Evolutionary conservation across 1,140 invertebrate species (phyloP).

Genomic region (Drosophila murphyi): DNA sequence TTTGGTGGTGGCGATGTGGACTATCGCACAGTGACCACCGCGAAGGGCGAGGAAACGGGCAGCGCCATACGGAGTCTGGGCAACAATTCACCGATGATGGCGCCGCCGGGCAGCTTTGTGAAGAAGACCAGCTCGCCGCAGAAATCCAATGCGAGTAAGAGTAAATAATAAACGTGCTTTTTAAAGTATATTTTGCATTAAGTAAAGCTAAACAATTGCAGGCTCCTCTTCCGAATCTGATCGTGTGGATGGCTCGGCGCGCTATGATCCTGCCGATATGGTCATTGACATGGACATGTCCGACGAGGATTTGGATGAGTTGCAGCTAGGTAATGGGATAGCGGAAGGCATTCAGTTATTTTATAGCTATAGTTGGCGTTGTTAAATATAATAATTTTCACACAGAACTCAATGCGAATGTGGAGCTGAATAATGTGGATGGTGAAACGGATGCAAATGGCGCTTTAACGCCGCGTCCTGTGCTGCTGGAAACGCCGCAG

Average conservation of each 20-base stretch:
- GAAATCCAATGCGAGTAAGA: constrained; percentile 84
- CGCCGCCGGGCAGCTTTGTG: constrained; percentile 57
- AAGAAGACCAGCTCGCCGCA: constrained; percentile 74
- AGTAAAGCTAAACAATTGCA: constrained; percentile 12
- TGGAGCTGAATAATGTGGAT: constrained; percentile 24
- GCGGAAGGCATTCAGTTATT: not conserved
- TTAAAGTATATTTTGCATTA: not conserved
- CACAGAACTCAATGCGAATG: constrained; percentile 57
- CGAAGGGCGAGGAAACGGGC: constrained; percentile 30
- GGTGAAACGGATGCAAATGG: constrained; percentile 60
- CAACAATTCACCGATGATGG: constrained; percentile 62
- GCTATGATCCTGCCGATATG: constrained; percentile 85
- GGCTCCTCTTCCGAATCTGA: constrained; percentile 76
- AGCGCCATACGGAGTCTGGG: constrained; percentile 43
- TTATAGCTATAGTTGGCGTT: constrained; percentile 15
- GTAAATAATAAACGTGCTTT: not conserved
- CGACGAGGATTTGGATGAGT: constrained; percentile 87
- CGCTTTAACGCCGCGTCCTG: constrained; percentile 53
- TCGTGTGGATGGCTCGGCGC: constrained; percentile 70
- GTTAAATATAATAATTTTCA: constrained; percentile 25
- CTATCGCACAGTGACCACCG: constrained; percentile 55
- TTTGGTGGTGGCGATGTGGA: constrained; percentile 67
- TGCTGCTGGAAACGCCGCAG: constrained; percentile 71
- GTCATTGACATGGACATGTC: constrained; percentile 91
- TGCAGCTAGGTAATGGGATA: constrained; percentile 67